Evolutionary conservation across 2,113 vertebrate species (phyloP).

Genomic region (Mastomys coucha): DNA sequence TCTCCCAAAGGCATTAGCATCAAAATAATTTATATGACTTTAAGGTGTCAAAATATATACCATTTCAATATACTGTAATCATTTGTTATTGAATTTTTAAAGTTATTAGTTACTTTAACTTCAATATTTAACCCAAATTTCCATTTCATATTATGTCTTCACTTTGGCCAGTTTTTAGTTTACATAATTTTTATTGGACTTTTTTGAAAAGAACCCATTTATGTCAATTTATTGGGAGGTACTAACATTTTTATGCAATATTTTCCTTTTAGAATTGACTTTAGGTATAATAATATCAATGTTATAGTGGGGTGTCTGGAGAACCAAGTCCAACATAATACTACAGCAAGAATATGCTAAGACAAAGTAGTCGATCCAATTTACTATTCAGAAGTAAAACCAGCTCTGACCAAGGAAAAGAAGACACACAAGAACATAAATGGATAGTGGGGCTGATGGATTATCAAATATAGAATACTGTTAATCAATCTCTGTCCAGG

Average conservation of each 20-base stretch:
- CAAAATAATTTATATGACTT: constrained; percentile 38
- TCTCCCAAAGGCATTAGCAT: background rate
- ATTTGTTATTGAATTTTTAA: background rate
- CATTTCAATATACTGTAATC: background rate
- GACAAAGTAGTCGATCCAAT: background rate
- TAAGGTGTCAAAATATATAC: background rate
- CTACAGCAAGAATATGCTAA: background rate
- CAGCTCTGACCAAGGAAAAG: background rate
- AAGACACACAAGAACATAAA: background rate
- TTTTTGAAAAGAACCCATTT: background rate
- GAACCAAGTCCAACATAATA: background rate
- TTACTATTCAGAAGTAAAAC: background rate
- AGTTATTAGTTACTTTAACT: background rate
- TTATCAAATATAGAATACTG: background rate
- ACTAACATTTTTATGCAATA: background rate
- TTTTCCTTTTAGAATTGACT: background rate
- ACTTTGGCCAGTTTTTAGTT: background rate
- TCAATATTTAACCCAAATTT: background rate
- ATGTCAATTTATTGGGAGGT: background rate
- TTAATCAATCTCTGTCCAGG: background rate
- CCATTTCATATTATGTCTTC: background rate
- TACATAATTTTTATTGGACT: background rate
- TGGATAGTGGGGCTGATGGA: constrained; percentile 39
- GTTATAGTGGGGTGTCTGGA: background rate
- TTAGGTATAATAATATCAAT: background rate